These are phyloP conservation scores for Linnaemya vulpina DNA, from an alignment of 2,888 invertebrate genomes.

Conservation along the genomic window DNA sequence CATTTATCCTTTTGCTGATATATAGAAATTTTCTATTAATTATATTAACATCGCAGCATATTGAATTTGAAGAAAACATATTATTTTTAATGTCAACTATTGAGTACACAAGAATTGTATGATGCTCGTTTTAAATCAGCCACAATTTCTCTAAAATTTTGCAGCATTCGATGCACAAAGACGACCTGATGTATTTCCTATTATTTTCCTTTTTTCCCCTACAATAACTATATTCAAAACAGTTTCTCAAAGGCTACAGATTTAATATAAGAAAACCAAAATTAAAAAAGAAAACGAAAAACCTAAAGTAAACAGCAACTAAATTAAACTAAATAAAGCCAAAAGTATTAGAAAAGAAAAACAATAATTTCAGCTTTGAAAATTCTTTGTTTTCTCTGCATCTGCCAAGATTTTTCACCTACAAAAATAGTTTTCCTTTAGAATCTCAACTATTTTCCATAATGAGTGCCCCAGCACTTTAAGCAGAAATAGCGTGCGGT, in stretches of 20 bases:
- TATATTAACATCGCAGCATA: too few species aligned
- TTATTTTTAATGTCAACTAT: too few species aligned
- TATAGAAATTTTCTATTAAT: too few species aligned
- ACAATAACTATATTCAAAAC: slow-evolving; percentile 28
- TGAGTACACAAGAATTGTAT: not conserved
- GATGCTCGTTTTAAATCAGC: not conserved
- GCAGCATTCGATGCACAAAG: not conserved
- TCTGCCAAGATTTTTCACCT: slow-evolving; percentile 14
- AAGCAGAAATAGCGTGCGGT: slow-evolving; percentile 51
- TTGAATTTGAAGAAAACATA: too few species aligned
- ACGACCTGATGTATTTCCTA: not conserved
- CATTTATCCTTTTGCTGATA: too few species aligned
- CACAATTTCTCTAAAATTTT: not conserved
- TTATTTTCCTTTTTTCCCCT: not conserved
- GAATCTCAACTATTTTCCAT: not conserved
- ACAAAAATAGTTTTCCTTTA: slow-evolving; percentile 4
- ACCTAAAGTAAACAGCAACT: not conserved
- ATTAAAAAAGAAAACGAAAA: slow-evolving; percentile 3
- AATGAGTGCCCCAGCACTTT: slow-evolving; percentile 10
- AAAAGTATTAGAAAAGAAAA: not conserved
- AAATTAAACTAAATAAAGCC: slow-evolving; percentile 7
- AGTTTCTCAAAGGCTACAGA: slow-evolving; percentile 17
- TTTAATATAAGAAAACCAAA: slow-evolving; percentile 5
- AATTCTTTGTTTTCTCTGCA: slow-evolving; percentile 1
- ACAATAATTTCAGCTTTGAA: not conserved